phyloP scores from a whole-genome alignment of 2,888 invertebrate species.

The Nudaria mundana region DNA sequence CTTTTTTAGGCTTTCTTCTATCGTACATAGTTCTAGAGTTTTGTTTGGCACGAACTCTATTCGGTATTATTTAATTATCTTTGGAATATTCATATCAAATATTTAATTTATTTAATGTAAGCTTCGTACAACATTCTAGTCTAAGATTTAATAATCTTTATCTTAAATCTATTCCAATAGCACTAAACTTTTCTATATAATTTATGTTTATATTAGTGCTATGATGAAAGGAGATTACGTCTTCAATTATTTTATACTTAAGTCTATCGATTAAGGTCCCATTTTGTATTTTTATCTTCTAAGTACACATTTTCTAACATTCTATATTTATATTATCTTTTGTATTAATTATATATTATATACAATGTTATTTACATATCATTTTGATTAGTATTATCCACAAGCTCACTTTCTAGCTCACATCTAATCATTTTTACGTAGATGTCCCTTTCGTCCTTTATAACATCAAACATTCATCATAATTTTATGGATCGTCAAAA shows the following conservation, averaged over 20 bases:
- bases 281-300: slow-evolving; percentile 24
- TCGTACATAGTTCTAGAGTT: no score
- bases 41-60: no score
- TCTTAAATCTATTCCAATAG: slow-evolving; percentile 12
- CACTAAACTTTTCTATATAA: slow-evolving; percentile 8
- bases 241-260: slow-evolving; percentile 21
- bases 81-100: slow-evolving; percentile 1
- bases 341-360: slow-evolving; percentile 28
- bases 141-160: slow-evolving; percentile 18
- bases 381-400: slow-evolving; percentile 56
- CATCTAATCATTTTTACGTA: slow-evolving; percentile 15
- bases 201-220: slow-evolving; percentile 9
- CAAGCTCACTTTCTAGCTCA: slow-evolving; percentile 18
- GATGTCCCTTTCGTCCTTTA: background rate
- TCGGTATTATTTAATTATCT: no score
- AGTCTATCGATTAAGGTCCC: slow-evolving; percentile 24
- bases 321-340: slow-evolving; percentile 24
- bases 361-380: slow-evolving; percentile 61
- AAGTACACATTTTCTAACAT: slow-evolving; percentile 36
- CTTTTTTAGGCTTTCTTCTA: no score
- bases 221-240: no score
- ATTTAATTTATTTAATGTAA: slow-evolving; percentile 14
- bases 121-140: slow-evolving; percentile 24
- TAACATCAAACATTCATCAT: slow-evolving; percentile 9
- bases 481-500: slow-evolving; percentile 16